Evolutionary conservation across 2,797 vertebrate genomes (phyloP).

Genomic region (Coilia nasus): DNA sequence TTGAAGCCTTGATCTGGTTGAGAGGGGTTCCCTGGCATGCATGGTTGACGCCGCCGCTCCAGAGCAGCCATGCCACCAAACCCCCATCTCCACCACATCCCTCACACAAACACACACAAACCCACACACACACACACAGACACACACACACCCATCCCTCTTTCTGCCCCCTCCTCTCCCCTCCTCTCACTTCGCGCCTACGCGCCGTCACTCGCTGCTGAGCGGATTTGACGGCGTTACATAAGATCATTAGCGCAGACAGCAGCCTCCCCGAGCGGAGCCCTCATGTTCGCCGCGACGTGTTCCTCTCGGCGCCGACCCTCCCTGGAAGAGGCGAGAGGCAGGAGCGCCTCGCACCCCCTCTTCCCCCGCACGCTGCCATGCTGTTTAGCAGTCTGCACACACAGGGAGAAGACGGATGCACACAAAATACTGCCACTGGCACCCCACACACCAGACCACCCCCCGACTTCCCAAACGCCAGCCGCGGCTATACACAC

Average conservation of each 20-base stretch:
- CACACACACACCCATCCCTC: neutral
- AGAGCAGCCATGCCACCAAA: neutral
- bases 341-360: neutral
- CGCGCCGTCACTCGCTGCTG: conserved; percentile 39
- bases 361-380: neutral
- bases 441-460: no score
- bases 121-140: no score
- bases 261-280: conserved; percentile 25
- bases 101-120: neutral
- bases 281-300: neutral
- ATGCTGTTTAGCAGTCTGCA: neutral
- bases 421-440: neutral
- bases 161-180: neutral
- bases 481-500: no score
- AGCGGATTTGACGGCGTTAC: conserved; percentile 40
- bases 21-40: neutral
- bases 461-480: no score
- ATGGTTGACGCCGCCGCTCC: neutral
- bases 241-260: conserved; percentile 43
- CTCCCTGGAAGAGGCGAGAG: conserved; percentile 4
- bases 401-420: neutral
- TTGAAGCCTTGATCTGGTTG: neutral
- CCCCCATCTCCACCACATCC: neutral
- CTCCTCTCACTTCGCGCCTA: conserved; percentile 10
- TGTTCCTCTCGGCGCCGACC: conserved; percentile 26